Evolutionary conservation across 2,797 vertebrate species (phyloP).

Genomic region (Synanceia verrucosa): DNA sequence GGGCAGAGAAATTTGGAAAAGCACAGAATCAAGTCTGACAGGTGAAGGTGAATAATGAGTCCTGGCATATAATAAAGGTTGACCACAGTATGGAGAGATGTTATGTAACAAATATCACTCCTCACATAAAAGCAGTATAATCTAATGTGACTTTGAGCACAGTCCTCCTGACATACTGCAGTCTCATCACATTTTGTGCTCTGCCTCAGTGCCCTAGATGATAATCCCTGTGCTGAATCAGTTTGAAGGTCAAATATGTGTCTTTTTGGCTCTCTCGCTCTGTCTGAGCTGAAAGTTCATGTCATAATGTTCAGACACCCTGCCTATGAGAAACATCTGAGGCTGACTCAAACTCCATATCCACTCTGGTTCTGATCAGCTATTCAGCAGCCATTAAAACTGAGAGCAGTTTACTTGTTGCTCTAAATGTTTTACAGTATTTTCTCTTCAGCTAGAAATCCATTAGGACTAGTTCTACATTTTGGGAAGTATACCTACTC

Average conservation of each 20-base stretch:
- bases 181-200: slow-evolving; percentile 49
- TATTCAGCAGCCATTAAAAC: not conserved
- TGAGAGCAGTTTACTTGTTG: not conserved
- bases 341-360: not conserved
- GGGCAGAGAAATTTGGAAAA: slow-evolving; percentile 23
- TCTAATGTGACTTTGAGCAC: slow-evolving; percentile 60
- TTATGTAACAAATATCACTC: slow-evolving; percentile 53
- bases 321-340: slow-evolving; percentile 12
- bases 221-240: slow-evolving; percentile 50
- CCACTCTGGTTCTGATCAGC: not conserved
- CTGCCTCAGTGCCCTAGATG: slow-evolving; percentile 6
- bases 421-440: not conserved
- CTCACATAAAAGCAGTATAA: slow-evolving; percentile 52
- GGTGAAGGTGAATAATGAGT: slow-evolving; percentile 29
- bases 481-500: not conserved
- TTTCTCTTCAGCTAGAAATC: not conserved
- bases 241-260: slow-evolving; percentile 48
- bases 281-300: not conserved
- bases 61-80: slow-evolving; percentile 30
- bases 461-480: not conserved
- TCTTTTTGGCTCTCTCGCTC: not conserved
- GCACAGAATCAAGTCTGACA: slow-evolving; percentile 3
- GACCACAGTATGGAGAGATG: slow-evolving; percentile 3
- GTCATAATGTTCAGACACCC: slow-evolving; percentile 13
- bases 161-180: slow-evolving; percentile 58